Conservation (phyloP, 2,888 invertebrate species). For the Phalera bucephala region DNA sequence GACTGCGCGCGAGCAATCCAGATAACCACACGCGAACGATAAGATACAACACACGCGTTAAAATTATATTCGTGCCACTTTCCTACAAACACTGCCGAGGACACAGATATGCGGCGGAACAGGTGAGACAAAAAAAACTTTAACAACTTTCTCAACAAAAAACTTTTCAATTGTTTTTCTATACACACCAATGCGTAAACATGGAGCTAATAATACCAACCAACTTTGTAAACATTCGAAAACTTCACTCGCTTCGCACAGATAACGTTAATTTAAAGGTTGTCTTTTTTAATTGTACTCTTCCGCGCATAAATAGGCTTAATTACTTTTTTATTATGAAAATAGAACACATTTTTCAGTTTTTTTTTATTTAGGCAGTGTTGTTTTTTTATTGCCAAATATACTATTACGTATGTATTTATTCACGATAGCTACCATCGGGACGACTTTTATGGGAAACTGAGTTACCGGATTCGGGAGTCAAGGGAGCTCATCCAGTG, state of each 20-base stretch:
- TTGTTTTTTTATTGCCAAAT: conserved; percentile 30
- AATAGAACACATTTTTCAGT: neutral
- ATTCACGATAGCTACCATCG: conserved; percentile 65
- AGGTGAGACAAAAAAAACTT: conserved; percentile 59
- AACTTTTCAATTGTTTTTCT: conserved; percentile 45
- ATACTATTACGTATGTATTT: conserved; percentile 43
- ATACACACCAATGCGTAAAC: conserved; percentile 33
- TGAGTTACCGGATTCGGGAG: conserved; percentile 84
- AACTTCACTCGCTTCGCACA: conserved; percentile 47
- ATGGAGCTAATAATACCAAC: conserved; percentile 51
- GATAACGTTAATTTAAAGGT: conserved; percentile 47
- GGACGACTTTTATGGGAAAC: conserved; percentile 69
- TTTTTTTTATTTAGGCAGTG: conserved; percentile 25
- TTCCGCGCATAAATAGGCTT: conserved; percentile 36
- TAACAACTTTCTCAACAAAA: conserved; percentile 30
- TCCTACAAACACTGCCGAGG: conserved; percentile 43
- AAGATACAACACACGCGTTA: conserved; percentile 57
- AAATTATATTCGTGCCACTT: conserved; percentile 53
- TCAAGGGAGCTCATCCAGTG: conserved; percentile 90
- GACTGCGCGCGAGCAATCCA: conserved; percentile 53
- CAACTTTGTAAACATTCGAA: conserved; percentile 63
- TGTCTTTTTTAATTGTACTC: conserved; percentile 5
- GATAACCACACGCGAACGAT: conserved; percentile 62
- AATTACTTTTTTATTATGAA: conserved; percentile 22
- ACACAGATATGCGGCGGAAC: conserved; percentile 66